phyloP scores from a whole-genome alignment of 2,888 invertebrate species.

The Drosophila heteroneura region DNA sequence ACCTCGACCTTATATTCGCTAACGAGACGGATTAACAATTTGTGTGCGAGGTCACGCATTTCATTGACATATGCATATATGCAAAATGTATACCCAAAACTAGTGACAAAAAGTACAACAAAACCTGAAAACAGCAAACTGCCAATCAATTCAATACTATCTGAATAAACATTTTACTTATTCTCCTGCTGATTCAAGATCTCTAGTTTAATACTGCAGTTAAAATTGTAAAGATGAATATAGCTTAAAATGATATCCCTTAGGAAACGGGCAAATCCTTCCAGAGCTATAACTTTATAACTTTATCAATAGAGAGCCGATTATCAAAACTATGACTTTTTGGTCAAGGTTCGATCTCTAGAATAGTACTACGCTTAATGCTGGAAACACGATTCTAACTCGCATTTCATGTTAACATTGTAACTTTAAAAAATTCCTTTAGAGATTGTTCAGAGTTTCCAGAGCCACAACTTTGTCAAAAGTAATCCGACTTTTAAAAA shows the following conservation, averaged over 20 bases:
- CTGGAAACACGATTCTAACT: no score
- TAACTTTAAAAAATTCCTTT: no score
- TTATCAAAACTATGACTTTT: neutral
- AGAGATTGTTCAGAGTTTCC: neutral
- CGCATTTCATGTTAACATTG: no score
- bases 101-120: constrained; percentile 8
- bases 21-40: neutral
- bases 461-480: neutral
- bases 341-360: no score
- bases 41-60: constrained; percentile 15
- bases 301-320: neutral
- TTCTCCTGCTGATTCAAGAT: neutral
- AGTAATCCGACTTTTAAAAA: neutral
- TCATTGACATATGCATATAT: neutral
- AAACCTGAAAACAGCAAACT: neutral
- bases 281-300: neutral
- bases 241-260: neutral
- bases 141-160: neutral
- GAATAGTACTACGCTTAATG: no score
- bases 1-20: no score
- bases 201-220: neutral
- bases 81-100: constrained; percentile 9
- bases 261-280: neutral
- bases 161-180: neutral
- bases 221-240: neutral